These are phyloP conservation scores for Spilosoma lubricipeda DNA, from an alignment of 2,888 invertebrate species.

Conservation along the genomic window DNA sequence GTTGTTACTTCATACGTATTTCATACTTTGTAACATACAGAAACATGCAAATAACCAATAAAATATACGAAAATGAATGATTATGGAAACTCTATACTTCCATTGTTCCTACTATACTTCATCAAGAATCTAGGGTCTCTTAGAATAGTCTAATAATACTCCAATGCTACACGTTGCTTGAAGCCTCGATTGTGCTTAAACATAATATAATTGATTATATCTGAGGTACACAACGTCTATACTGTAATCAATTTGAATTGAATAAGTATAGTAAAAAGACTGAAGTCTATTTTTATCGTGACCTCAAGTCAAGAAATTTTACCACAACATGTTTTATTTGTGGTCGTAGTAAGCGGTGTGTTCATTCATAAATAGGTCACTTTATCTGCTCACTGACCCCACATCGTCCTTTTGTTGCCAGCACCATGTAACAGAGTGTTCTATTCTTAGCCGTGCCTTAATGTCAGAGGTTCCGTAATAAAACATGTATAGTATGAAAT, in stretches of 20 bases:
- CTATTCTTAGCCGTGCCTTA: constrained; percentile 11
- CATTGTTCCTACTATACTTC: too few species aligned
- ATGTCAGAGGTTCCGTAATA: constrained; percentile 9
- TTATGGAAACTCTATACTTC: too few species aligned
- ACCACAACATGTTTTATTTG: not conserved
- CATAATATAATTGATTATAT: not conserved
- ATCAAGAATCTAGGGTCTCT: not conserved
- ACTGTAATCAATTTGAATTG: too few species aligned
- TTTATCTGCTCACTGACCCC: constrained; percentile 9
- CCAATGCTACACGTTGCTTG: not conserved
- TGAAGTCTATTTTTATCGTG: not conserved
- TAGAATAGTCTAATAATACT: too few species aligned
- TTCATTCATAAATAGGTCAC: constrained; percentile 14
- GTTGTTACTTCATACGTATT: not conserved
- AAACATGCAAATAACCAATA: not conserved
- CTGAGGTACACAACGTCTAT: not conserved
- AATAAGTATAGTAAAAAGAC: too few species aligned
- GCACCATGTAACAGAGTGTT: not conserved
- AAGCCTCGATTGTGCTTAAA: not conserved
- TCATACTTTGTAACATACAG: not conserved
- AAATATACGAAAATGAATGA: not conserved
- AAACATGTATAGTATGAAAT: constrained; percentile 4
- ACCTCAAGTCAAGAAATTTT: not conserved
- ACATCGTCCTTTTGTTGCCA: constrained; percentile 5
- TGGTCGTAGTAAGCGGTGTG: not conserved